Evolutionary conservation across 1,140 invertebrate genomes (phyloP), one percentile per base, ranked within the genome.

Genomic region (Drosophila grimshawi): DNA sequence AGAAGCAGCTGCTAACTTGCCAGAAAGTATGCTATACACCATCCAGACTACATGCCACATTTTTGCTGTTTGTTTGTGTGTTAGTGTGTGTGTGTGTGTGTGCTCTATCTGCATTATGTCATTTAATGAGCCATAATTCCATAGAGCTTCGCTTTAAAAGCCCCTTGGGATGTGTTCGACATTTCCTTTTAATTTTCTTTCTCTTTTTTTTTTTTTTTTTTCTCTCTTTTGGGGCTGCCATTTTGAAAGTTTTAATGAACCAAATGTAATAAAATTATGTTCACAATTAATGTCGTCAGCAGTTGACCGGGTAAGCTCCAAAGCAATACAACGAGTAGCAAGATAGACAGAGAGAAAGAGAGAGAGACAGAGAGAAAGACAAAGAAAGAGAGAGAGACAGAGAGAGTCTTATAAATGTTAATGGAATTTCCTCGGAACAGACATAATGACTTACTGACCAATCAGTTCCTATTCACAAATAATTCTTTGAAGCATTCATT

Each of bases 91-190:
- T 73, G 27, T 51, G n/a, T 66, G 49, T 69, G 52, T 72, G 19
- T 19, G 19, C 19, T 19, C 68, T 74, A 61, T 67, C 64, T 70
- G 76, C 76, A 82, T 82, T 86, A 82, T 86, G 80, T 88, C 71
- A 88, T 74, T 86, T 88, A 83, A 86, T 86, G 72, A 88, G 83
- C 83, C 83, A 88, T 82, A 88, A 83, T 86, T 86, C 76, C 82
- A 69, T 27, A 11, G 81, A 73, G 80, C 48, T 78, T 60, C 53
- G 33, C 27, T 10, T 51, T 30, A 71, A 59, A 61, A 49, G 62
- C 62, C 61, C 67, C 62, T 5, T 30, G 67, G 67, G 79, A 86
- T 68, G 64, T 82, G 62, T 39, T 59, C 46, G 32, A 5, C 46
- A 46, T 71, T 46, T 77, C 64, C 63, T 80, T 67, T 60, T 62